Conservation (phyloP, 2,797 vertebrate genomes). For the Percopsis omiscomaycus region DNA sequence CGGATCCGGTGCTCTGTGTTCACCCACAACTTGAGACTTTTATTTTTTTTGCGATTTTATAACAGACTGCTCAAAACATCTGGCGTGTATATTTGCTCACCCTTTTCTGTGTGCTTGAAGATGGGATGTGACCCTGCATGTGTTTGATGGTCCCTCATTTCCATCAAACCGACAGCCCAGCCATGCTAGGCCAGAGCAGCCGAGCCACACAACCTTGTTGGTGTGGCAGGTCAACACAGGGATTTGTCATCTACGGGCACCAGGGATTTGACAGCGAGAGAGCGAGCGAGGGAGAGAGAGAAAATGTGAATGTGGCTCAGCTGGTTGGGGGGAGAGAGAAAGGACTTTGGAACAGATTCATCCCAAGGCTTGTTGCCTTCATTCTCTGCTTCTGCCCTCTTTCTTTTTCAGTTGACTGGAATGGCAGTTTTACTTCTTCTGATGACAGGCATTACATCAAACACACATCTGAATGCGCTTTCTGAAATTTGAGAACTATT, state of each 20-base stretch:
- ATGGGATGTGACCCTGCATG: constrained; percentile 18
- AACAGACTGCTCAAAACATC: background rate
- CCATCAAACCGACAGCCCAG: constrained; percentile 18
- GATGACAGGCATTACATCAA: background rate
- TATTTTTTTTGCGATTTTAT: too few relatives aligned
- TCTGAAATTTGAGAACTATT: too few relatives aligned
- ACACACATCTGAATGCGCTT: too few relatives aligned
- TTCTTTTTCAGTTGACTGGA: constrained; percentile 5
- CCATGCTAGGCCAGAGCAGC: constrained; percentile 36
- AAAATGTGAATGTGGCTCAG: constrained; percentile 51
- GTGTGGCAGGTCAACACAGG: constrained; percentile 54
- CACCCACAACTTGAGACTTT: too few relatives aligned
- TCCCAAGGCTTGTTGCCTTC: constrained; percentile 69
- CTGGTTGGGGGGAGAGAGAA: constrained; percentile 64
- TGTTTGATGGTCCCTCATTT: constrained; percentile 3
- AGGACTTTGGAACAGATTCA: constrained; percentile 67
- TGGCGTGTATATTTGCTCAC: background rate
- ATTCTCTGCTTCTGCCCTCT: constrained; percentile 18
- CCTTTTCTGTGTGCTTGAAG: constrained; percentile 5
- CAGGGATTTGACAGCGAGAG: constrained; percentile 58
- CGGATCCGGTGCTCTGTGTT: too few relatives aligned
- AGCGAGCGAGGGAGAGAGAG: background rate
- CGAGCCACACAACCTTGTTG: constrained; percentile 37
- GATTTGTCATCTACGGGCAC: constrained; percentile 66
- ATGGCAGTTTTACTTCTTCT: background rate